Conservation (phyloP, 2,888 invertebrate genomes). For the Myathropa florea region DNA sequence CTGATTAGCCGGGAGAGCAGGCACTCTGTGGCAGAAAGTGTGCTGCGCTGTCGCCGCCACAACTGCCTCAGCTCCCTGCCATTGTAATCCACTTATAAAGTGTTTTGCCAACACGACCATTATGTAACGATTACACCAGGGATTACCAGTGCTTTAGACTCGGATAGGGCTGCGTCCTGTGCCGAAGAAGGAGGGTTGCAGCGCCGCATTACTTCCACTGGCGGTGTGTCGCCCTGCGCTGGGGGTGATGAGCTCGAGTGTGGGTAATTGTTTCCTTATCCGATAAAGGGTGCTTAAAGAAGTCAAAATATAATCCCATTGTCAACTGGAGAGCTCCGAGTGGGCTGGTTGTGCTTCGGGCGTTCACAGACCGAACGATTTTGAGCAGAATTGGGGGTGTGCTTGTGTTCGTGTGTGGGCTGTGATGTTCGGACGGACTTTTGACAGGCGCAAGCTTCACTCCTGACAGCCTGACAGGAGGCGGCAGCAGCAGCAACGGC, state of each 20-base stretch:
- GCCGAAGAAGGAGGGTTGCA: conserved; percentile 42
- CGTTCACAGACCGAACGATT: neutral
- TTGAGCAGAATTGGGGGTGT: neutral
- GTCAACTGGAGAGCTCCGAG: conserved; percentile 68
- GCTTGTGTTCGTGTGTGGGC: neutral
- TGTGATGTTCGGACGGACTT: conserved; percentile 43
- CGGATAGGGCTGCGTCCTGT: conserved; percentile 43
- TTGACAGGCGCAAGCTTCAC: conserved; percentile 58
- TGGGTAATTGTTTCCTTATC: conserved; percentile 71
- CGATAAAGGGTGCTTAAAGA: conserved; percentile 71
- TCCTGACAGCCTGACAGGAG: conserved; percentile 44
- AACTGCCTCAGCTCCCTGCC: conserved; percentile 38
- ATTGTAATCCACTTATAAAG: conserved; percentile 71
- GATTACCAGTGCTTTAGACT: conserved; percentile 50
- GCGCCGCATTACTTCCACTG: neutral
- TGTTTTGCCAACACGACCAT: conserved; percentile 72
- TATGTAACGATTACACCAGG: conserved; percentile 69
- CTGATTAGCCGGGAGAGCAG: conserved; percentile 37
- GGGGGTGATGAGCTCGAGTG: conserved; percentile 30
- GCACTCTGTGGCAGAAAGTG: conserved; percentile 53
- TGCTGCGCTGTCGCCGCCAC: conserved; percentile 32
- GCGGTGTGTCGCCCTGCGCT: neutral
- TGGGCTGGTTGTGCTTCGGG: conserved; percentile 40
- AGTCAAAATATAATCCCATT: conserved; percentile 71
- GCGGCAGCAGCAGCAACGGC: conserved; percentile 16